These are phyloP conservation scores for Harmothoe impar DNA, from an alignment of 2,888 invertebrate genomes.

Conservation along the genomic window DNA sequence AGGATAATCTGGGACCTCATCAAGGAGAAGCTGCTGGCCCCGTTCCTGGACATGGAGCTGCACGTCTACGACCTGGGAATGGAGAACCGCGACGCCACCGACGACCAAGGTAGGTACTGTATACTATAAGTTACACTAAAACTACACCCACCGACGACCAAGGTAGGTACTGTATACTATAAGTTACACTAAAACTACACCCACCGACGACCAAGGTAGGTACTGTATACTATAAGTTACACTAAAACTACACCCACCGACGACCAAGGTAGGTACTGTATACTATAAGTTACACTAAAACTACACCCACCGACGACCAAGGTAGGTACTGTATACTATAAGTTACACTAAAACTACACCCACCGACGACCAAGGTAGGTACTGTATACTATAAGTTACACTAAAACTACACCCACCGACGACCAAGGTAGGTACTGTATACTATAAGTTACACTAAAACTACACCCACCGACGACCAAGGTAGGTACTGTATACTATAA, in stretches of 20 bases:
- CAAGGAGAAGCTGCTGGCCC: conserved; percentile 97
- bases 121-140: background rate
- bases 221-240: background rate
- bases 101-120: conserved; percentile 88
- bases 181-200: too few relatives aligned
- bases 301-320: conserved; percentile 95
- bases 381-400: background rate
- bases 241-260: too few relatives aligned
- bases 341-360: too few relatives aligned
- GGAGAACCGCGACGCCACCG: conserved; percentile 95
- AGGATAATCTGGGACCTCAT: conserved; percentile 99
- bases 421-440: conserved; percentile 87
- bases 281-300: background rate
- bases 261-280: conserved; percentile 87
- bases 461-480: conserved; percentile 95
- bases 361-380: conserved; percentile 91
- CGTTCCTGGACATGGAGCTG: conserved; percentile 96
- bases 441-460: too few relatives aligned
- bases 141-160: conserved; percentile 96
- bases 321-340: conserved; percentile 78
- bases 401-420: too few relatives aligned
- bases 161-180: conserved; percentile 79
- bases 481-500: conserved; percentile 75
- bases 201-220: conserved; percentile 92
- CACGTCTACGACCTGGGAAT: conserved; percentile 97